phyloP scores from a whole-genome alignment of 2,113 vertebrate genomes.

The Ovibos moschatus region DNA sequence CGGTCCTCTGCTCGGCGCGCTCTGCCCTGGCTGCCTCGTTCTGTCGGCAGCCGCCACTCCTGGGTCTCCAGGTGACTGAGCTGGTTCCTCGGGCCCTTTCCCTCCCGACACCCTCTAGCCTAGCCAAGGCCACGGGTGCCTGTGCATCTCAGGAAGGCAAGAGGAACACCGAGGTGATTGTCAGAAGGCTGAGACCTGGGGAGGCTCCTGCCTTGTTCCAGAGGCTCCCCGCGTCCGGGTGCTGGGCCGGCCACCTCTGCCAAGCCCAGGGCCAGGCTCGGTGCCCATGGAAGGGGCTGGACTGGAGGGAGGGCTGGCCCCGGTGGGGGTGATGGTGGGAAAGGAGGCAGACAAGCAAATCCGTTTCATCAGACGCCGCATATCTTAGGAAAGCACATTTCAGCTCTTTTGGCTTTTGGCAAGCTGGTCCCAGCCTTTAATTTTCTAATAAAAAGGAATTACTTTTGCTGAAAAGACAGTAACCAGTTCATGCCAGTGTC shows the following conservation, averaged over 20 bases:
- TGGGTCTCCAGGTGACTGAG: not conserved
- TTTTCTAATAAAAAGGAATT: slow-evolving; percentile 88
- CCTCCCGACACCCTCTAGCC: slow-evolving; percentile 40
- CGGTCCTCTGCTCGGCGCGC: slow-evolving; percentile 38
- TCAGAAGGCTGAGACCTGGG: slow-evolving; percentile 7
- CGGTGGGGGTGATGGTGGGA: not conserved
- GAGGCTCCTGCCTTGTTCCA: not conserved
- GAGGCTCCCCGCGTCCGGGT: not conserved
- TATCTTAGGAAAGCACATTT: slow-evolving; percentile 84
- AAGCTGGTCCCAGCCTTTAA: slow-evolving; percentile 84
- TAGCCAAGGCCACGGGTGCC: not conserved
- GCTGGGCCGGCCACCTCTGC: not conserved
- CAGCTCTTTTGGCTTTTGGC: slow-evolving; percentile 81
- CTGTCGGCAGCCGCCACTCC: slow-evolving; percentile 14
- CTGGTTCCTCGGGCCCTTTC: slow-evolving; percentile 33
- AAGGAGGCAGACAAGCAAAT: slow-evolving; percentile 75
- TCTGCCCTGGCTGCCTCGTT: slow-evolving; percentile 54
- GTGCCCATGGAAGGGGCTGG: slow-evolving; percentile 34
- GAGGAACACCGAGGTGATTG: slow-evolving; percentile 15
- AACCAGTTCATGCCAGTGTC: slow-evolving; percentile 80
- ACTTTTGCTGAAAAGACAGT: slow-evolving; percentile 82
- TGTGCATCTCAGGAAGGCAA: slow-evolving; percentile 30
- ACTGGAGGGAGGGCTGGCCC: not conserved
- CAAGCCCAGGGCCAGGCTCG: not conserved
- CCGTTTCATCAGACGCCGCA: slow-evolving; percentile 77